Base-by-base conservation (phyloP, 1,140 invertebrate species). In the Bactericera cockerelli region DNA sequence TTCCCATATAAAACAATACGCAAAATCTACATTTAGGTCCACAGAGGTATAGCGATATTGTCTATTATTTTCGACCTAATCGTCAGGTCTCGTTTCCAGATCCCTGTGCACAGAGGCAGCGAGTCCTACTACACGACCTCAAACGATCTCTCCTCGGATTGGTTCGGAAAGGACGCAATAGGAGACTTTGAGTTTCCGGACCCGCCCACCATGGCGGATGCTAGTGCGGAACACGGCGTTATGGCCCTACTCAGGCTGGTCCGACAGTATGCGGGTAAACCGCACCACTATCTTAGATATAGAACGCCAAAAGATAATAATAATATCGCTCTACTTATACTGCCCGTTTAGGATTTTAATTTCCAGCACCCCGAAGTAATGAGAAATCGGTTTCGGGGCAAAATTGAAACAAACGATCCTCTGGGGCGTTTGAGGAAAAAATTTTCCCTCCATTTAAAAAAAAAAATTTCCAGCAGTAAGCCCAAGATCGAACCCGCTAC, bases 161-260 rank as follows among this genome's bases (percentile, higher is more conserved):
- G 42, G 42, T 49, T 49, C n/a, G 83, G 83, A 0, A 62, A 61
- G 3, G 81, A 86, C 71, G 83, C 83, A 10, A 82, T 87, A 65
- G 81, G 82, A 0, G 81, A 82, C 68, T 69, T 68, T 53, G 75
- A 63, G 56, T 62, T 57, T 13, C 66, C 71, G n/a, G n/a, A 58
- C 19, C 56, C 69, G 36, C 64, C 68, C 14, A 68, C 71, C 55
- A 67, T 61, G n/a, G 67, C 64, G 59, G 62, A n/a, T 16, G 31
- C 72, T 4, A 62, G 71, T 58, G 58, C 64, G 26, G 70, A 75
- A 56, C 71, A 77, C 63, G 78, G 75, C 6, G 72, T 71, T 4
- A 63, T 66, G 55, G 76, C 74, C 19, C 68, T 82, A 6, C 67
- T 76, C 24, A 66, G 72, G 58, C 65, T 82, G 55, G 74, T 74